Percentiles rank a stretch among this genome's conserved stretches.
Conservation (phyloP, 2,888 invertebrate species). For the Polydrusus pterygomalis region DNA sequence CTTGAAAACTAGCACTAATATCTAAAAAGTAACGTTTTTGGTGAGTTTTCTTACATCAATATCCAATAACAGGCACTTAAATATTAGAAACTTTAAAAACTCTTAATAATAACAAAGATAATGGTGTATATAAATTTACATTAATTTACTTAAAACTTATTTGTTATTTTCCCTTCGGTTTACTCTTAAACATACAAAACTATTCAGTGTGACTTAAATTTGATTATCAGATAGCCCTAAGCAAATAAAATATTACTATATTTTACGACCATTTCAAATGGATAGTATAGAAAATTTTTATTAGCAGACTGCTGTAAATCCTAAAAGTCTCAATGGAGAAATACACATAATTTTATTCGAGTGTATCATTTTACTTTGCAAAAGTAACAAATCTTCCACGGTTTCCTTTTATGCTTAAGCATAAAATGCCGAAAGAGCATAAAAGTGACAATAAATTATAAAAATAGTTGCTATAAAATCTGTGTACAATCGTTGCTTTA, state of each 20-base stretch:
- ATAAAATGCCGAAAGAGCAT: conserved; percentile 47
- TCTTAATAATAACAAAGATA: too few species aligned
- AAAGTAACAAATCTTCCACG: conserved; percentile 42
- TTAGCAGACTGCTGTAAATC: conserved; percentile 17
- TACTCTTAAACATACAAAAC: not conserved
- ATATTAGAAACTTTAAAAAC: too few species aligned
- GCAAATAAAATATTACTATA: not conserved
- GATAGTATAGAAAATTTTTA: conserved; percentile 17
- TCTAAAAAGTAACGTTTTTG: too few species aligned
- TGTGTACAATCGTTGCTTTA: conserved; percentile 52
- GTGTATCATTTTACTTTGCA: conserved; percentile 26
- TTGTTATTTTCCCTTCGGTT: too few species aligned
- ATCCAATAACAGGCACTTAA: too few species aligned
- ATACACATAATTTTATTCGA: conserved; percentile 34
- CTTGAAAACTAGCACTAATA: too few species aligned
- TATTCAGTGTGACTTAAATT: not conserved
- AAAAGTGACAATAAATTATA: conserved; percentile 50
- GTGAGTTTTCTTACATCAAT: too few species aligned
- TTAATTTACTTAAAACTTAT: too few species aligned
- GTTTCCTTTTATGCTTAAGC: conserved; percentile 45
- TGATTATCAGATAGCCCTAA: not conserved
- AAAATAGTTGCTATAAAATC: conserved; percentile 55
- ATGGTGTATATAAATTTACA: too few species aligned
- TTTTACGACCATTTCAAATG: conserved; percentile 12
- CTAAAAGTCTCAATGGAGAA: conserved; percentile 11